Evolutionary conservation across 1,140 invertebrate species (phyloP).

Genomic region (Cydia splendana): DNA sequence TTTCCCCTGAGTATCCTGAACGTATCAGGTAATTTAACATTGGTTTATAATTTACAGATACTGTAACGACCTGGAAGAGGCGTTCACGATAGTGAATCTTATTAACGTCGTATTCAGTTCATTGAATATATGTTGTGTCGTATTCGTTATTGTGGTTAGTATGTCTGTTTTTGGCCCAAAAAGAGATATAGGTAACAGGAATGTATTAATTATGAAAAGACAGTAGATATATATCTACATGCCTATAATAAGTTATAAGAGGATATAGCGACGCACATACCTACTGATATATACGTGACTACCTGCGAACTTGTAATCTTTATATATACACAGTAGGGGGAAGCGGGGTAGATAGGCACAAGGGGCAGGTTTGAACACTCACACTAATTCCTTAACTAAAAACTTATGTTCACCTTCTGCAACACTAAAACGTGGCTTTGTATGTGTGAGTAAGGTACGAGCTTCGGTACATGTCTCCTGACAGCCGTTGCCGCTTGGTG

Average conservation of each 20-base stretch:
- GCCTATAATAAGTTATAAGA: background rate
- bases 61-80: slow-evolving; percentile 66
- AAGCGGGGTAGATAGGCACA: too few relatives aligned
- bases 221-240: background rate
- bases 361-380: too few relatives aligned
- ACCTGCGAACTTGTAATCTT: background rate
- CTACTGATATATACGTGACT: background rate
- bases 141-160: slow-evolving; percentile 69
- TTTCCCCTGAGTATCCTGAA: too few relatives aligned
- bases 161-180: background rate
- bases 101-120: slow-evolving; percentile 72
- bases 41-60: slow-evolving; percentile 56
- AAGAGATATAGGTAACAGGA: too few relatives aligned
- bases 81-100: slow-evolving; percentile 68
- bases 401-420: too few relatives aligned
- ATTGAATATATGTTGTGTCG: slow-evolving; percentile 70
- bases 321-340: too few relatives aligned
- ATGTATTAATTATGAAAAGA: too few relatives aligned
- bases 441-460: too few relatives aligned
- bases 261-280: background rate
- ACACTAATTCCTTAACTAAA: too few relatives aligned
- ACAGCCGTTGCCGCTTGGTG: too few relatives aligned
- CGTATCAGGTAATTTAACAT: slow-evolving; percentile 18
- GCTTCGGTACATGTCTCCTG: too few relatives aligned
- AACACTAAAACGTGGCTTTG: too few relatives aligned